Evolutionary conservation across 2,888 invertebrate species (phyloP), one percentile per base, ranked within the genome.

Genomic region (Antitype chi): DNA sequence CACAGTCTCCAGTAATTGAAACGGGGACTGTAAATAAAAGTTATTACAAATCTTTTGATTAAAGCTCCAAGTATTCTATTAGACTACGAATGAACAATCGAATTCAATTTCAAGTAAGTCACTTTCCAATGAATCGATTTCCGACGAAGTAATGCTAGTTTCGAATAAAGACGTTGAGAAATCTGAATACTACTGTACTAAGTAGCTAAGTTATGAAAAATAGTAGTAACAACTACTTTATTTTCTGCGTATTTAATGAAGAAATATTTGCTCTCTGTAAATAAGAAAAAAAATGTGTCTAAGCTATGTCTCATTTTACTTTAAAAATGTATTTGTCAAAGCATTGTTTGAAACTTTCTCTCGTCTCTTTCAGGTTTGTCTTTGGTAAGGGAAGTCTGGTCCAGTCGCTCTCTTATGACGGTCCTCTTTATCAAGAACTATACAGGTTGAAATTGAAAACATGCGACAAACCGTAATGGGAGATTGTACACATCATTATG

Each of bases 41-140:
- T 53, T 78, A 81, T 80, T 88, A 88, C 88, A 89, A 88, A 88
- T 88, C 70, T 85, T 89, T 89, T 89, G 88, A 92, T 90, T 90
- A 88, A 85, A 79, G 76, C 84, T 89, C 89, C 90, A 90, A 90
- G 86, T 88, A 86, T 88, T 85, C 81, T 83, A 76, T 79, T 76
- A 84, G 69, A 79, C 63, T 28, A 76, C 68, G 69, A 82, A 77
- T 73, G 82, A 81, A 87, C 87, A 88, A 86, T 84, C 63, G 76
- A 84, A 87, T 82, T 86, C 86, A 87, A 87, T 87, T 81, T 87
- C 73, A 74, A 82, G 70, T 84, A 77, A 81, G 72, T 72, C 71
- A 82, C 85, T 84, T 88, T 77, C 74, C 78, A 83, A 86, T 73
- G 73, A 66, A 82, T 87, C 74, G 73, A 87, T 84, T 87, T 80